Conservation (phyloP, 2,113 vertebrate genomes). For the Scatophagus argus region DNA sequence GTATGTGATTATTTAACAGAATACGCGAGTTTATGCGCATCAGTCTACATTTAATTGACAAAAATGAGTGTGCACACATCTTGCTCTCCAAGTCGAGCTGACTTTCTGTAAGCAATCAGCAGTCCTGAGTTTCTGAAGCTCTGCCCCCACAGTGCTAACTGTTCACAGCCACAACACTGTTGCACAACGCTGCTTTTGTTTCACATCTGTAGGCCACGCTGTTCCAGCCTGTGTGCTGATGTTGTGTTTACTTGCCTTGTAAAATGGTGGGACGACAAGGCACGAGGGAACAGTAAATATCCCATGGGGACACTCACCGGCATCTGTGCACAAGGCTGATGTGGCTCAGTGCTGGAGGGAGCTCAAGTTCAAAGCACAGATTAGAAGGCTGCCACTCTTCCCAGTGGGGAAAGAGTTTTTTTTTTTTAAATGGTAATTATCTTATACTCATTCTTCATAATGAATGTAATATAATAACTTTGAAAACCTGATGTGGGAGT, state of each 20-base stretch:
- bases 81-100: not conserved
- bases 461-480: not conserved
- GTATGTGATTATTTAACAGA: not conserved
- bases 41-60: not conserved
- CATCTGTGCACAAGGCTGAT: slow-evolving; percentile 25
- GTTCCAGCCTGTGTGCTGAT: slow-evolving; percentile 52
- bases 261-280: slow-evolving; percentile 36
- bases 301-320: slow-evolving; percentile 23
- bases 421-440: not conserved
- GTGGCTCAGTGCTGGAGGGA: not conserved
- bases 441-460: not conserved
- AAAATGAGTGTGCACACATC: not conserved
- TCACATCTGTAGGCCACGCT: slow-evolving; percentile 44
- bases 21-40: not conserved
- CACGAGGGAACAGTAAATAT: slow-evolving; percentile 56
- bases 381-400: not conserved
- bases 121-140: not conserved
- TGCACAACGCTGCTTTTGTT: slow-evolving; percentile 55
- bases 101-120: slow-evolving; percentile 5
- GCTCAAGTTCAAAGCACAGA: not conserved
- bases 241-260: slow-evolving; percentile 63
- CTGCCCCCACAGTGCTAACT: slow-evolving; percentile 13
- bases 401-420: not conserved
- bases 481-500: not conserved
- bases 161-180: slow-evolving; percentile 5